Conservation (phyloP, 2,888 invertebrate species). For the Flexamia atlantica region DNA sequence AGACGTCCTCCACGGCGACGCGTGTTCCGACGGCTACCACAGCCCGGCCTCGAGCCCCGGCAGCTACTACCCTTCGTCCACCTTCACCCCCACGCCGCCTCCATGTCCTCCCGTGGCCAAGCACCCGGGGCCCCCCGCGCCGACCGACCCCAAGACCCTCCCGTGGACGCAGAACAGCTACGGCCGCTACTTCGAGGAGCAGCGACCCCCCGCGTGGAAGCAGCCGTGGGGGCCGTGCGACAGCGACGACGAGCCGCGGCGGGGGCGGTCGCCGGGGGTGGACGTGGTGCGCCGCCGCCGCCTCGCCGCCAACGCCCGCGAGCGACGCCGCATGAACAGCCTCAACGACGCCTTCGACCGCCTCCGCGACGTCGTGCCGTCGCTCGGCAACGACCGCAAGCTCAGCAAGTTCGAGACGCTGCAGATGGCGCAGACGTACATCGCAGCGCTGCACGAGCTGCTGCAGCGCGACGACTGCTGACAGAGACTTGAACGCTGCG, state of each 20-base stretch:
- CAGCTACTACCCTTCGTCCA: conserved; percentile 59
- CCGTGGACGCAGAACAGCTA: conserved; percentile 29
- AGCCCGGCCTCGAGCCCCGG: conserved; percentile 64
- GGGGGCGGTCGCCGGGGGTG: conserved; percentile 28
- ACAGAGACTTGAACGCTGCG: background rate
- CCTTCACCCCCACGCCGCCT: conserved; percentile 52
- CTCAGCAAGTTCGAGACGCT: conserved; percentile 87
- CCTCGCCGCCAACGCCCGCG: conserved; percentile 85
- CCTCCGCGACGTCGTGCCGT: conserved; percentile 84
- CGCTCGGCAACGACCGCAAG: conserved; percentile 82
- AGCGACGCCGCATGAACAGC: conserved; percentile 85
- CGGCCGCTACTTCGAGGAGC: conserved; percentile 25
- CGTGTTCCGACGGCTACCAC: conserved; percentile 61
- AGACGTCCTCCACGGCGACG: conserved; percentile 40
- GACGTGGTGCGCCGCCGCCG: conserved; percentile 79
- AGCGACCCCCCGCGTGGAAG: background rate
- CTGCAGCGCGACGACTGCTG: conserved; percentile 74
- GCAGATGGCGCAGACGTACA: conserved; percentile 88
- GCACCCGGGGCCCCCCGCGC: background rate
- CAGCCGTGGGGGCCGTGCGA: background rate
- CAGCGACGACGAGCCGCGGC: conserved; percentile 46
- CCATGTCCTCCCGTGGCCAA: background rate
- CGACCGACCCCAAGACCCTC: background rate
- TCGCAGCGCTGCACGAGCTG: conserved; percentile 82
- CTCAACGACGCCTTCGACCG: conserved; percentile 86